Evolutionary conservation across 1,140 invertebrate genomes (phyloP).

Genomic region (Drosophila pachea): DNA sequence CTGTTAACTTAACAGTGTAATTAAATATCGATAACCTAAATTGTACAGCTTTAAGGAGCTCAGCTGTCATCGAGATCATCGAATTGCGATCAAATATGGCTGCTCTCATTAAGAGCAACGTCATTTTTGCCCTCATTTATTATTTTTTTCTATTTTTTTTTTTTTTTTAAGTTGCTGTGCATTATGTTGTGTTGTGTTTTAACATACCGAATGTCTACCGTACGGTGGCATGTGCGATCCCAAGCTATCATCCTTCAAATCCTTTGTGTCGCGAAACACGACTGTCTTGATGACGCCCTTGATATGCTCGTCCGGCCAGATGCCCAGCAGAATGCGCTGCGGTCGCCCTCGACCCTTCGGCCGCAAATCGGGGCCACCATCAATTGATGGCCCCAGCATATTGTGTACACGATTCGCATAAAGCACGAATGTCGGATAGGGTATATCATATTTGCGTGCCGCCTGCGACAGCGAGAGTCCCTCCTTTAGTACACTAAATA

Average conservation of each 20-base stretch:
- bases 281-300: conserved; percentile 93
- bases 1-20: conserved; percentile 3
- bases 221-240: conserved; percentile 68
- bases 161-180: background rate
- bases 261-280: conserved; percentile 90
- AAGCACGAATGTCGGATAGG: conserved; percentile 94
- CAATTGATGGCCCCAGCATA: conserved; percentile 93
- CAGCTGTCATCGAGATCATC: background rate
- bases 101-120: background rate
- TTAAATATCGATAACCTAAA: too few relatives aligned
- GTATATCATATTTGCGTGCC: conserved; percentile 94
- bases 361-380: conserved; percentile 91
- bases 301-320: conserved; percentile 95
- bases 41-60: background rate
- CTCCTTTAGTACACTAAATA: conserved; percentile 93
- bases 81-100: background rate
- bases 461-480: conserved; percentile 93
- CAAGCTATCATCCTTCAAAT: conserved; percentile 85
- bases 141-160: background rate
- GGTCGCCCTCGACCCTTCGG: conserved; percentile 94
- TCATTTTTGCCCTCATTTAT: background rate
- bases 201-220: conserved; percentile 77
- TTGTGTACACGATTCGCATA: conserved; percentile 97
- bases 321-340: conserved; percentile 91
- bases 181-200: conserved; percentile 5